These are phyloP conservation scores for Lepidurus couesii DNA, from an alignment of 1,140 invertebrate species.

Conservation along the genomic window DNA sequence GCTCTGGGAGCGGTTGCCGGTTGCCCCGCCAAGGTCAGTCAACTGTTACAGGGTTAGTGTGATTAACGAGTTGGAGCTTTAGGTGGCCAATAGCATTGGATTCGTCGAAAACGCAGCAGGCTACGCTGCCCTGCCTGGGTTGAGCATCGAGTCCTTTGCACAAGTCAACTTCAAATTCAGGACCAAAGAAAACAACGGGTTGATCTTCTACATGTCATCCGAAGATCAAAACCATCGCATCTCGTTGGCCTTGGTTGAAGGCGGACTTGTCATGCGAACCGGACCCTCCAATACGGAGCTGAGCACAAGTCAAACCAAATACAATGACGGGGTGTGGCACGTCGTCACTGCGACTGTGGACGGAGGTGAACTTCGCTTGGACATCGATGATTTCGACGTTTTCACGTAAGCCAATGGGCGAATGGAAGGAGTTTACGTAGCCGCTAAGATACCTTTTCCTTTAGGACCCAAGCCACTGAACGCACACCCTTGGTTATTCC, in stretches of 20 bases:
- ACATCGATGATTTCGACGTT: conserved; percentile 74
- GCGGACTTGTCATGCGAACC: conserved; percentile 59
- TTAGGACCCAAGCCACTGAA: conserved; percentile 47
- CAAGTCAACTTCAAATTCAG: conserved; percentile 84
- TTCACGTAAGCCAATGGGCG: conserved; percentile 52
- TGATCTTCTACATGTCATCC: conserved; percentile 69
- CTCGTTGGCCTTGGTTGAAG: conserved; percentile 61
- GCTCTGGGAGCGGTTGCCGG: conserved; percentile 74
- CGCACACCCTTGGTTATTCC: conserved; percentile 53
- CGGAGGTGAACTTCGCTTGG: conserved; percentile 56
- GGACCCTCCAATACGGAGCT: conserved; percentile 49
- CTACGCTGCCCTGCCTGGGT: conserved; percentile 40
- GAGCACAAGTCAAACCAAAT: conserved; percentile 54
- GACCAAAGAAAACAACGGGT: conserved; percentile 64
- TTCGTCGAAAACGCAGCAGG: conserved; percentile 43
- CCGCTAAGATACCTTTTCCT: conserved; percentile 38
- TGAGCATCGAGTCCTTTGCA: conserved; percentile 38
- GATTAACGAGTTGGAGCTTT: conserved; percentile 9
- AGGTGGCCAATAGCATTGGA: conserved; percentile 48
- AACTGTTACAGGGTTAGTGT: background rate
- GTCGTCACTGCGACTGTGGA: conserved; percentile 76
- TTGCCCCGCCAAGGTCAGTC: conserved; percentile 70
- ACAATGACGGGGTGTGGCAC: conserved; percentile 89
- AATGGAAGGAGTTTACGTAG: background rate
- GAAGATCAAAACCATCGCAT: conserved; percentile 57